A percentile compares a stretch with the other conserved stretches of the same genome.
Evolutionary conservation across 23 tunicate species (phyloP).

Genomic region (Botrylloides violaceus): DNA sequence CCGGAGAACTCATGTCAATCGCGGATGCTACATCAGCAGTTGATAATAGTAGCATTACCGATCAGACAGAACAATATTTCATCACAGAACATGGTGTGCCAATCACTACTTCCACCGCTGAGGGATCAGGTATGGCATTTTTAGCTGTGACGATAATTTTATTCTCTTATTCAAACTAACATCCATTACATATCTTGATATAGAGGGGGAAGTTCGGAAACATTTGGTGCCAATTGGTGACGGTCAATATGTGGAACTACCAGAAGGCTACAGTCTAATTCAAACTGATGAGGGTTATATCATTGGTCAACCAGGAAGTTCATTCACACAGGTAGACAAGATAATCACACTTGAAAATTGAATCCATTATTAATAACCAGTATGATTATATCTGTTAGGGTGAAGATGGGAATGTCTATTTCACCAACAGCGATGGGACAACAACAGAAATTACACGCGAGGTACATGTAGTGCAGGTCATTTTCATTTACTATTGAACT

Average conservation of each 20-base stretch:
- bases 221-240: constrained; percentile 90
- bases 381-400: constrained; percentile 30
- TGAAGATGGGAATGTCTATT: constrained; percentile 87
- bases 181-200: too few species aligned
- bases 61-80: constrained; percentile 12
- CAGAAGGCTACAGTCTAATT: constrained; percentile 89
- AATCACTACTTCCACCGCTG: not conserved
- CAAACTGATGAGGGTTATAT: constrained; percentile 95
- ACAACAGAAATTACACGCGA: constrained; percentile 60
- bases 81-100: constrained; percentile 47
- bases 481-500: not conserved
- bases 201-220: constrained; percentile 66
- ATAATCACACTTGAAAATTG: too few species aligned
- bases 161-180: too few species aligned
- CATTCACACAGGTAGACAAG: constrained; percentile 83
- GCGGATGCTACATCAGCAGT: not conserved
- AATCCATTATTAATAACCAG: too few species aligned
- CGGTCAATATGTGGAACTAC: constrained; percentile 90
- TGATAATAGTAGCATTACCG: not conserved
- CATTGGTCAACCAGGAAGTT: constrained; percentile 90
- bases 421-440: constrained; percentile 82
- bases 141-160: not conserved
- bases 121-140: constrained; percentile 10
- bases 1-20: not conserved
- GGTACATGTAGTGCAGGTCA: constrained; percentile 17